Evolutionary conservation across 2,888 invertebrate species (phyloP).

Genomic region (Latrodectus hesperus): DNA sequence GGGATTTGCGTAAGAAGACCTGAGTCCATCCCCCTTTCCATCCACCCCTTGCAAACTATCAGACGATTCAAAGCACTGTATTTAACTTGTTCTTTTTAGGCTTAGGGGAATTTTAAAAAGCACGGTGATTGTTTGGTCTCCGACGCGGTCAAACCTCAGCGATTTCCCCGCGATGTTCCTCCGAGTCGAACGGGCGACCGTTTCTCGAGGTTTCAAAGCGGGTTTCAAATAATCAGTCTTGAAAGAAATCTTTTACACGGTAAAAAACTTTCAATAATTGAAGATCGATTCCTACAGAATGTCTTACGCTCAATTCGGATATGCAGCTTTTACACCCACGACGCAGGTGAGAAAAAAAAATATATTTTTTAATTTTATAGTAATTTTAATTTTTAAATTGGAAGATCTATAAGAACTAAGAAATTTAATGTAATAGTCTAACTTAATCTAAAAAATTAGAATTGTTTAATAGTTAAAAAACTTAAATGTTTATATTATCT

Average conservation of each 20-base stretch:
- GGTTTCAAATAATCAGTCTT: background rate
- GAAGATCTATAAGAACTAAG: too few relatives aligned
- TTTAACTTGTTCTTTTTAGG: slow-evolving; percentile 5
- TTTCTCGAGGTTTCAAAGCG: background rate
- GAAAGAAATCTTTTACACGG: background rate
- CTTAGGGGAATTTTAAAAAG: slow-evolving; percentile 9
- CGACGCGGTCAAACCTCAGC: too few relatives aligned
- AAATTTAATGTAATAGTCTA: too few relatives aligned
- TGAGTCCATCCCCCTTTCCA: slow-evolving; percentile 21
- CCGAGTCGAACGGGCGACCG: too few relatives aligned
- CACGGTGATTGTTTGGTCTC: too few relatives aligned
- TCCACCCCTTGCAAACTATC: background rate
- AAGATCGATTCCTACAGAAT: slow-evolving; percentile 73
- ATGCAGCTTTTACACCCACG: slow-evolving; percentile 88
- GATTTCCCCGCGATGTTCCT: too few relatives aligned
- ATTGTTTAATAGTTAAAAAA: too few relatives aligned
- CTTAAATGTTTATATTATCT: too few relatives aligned
- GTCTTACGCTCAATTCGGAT: slow-evolving; percentile 94
- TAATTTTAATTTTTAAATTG: too few relatives aligned
- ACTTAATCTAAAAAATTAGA: too few relatives aligned
- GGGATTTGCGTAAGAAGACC: slow-evolving; percentile 34
- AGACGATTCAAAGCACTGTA: background rate
- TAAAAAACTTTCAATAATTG: background rate
- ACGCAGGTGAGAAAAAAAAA: slow-evolving; percentile 82
- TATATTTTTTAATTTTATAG: too few relatives aligned